phyloP scores from a whole-genome alignment of 2,888 invertebrate species.

The Eubasilissa splendida region DNA sequence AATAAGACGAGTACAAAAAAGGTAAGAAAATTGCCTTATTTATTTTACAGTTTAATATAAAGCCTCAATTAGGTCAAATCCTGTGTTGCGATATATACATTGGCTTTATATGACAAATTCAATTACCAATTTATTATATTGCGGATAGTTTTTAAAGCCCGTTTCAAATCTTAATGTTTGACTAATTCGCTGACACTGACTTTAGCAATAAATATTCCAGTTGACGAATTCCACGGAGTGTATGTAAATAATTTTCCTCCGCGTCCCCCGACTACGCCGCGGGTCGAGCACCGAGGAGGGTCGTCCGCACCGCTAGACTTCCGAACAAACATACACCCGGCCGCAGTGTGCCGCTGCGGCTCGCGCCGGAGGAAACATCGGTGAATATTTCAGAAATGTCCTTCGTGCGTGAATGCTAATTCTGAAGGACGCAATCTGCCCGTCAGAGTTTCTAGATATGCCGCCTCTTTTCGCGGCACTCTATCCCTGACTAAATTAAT shows the following conservation, averaged over 20 bases:
- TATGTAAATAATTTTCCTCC: constrained; percentile 17
- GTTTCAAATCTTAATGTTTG: too few relatives aligned
- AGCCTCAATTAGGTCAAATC: too few relatives aligned
- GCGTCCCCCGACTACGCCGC: background rate
- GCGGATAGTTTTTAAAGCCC: too few relatives aligned
- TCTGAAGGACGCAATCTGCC: constrained; percentile 20
- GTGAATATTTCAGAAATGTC: constrained; percentile 44
- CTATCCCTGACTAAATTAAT: background rate
- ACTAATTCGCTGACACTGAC: background rate
- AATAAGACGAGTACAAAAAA: too few relatives aligned
- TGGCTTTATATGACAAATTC: too few relatives aligned
- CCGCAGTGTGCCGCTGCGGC: constrained; percentile 22
- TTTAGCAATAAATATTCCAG: constrained; percentile 2
- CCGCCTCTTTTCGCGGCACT: background rate
- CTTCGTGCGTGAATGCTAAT: constrained; percentile 37
- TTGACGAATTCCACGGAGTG: constrained; percentile 9
- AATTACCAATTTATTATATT: too few relatives aligned
- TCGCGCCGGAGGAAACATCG: constrained; percentile 36
- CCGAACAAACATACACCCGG: constrained; percentile 24
- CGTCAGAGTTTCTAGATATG: background rate
- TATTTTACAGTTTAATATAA: background rate
- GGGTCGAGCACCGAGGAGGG: background rate
- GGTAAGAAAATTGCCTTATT: too few relatives aligned
- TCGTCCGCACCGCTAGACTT: constrained; percentile 26
- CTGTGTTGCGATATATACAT: too few relatives aligned